Conservation (phyloP, 2,888 invertebrate species). For the Choristoneura rosaceana region DNA sequence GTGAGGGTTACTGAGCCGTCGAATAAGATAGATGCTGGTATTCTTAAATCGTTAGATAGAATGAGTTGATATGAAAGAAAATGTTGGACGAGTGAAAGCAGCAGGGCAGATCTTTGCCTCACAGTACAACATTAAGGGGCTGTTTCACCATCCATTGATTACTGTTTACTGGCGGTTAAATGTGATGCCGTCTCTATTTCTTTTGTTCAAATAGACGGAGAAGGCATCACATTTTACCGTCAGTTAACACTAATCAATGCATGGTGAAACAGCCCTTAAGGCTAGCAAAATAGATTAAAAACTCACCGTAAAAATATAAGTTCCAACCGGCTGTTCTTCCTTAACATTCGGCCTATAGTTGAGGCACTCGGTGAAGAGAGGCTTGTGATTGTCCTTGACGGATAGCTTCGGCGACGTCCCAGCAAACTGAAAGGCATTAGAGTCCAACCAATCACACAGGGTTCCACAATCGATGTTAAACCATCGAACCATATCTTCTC, state of each 20-base stretch:
- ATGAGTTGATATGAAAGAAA: too few species aligned
- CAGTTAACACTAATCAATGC: too few species aligned
- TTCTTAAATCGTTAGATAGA: too few species aligned
- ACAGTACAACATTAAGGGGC: not conserved
- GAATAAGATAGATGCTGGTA: too few species aligned
- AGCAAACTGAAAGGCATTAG: constrained; percentile 73
- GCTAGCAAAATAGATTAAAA: not conserved
- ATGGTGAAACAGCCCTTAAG: too few species aligned
- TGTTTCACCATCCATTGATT: too few species aligned
- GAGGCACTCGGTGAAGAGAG: constrained; percentile 93
- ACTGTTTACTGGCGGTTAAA: too few species aligned
- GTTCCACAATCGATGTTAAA: not conserved
- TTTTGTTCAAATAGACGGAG: too few species aligned
- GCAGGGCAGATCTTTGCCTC: not conserved
- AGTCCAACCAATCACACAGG: constrained; percentile 34
- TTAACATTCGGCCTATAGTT: constrained; percentile 92
- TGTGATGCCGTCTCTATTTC: too few species aligned
- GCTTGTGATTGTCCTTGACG: constrained; percentile 92
- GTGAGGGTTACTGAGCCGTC: too few species aligned
- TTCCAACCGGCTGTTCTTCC: constrained; percentile 91
- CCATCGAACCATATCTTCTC: not conserved
- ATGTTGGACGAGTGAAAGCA: not conserved
- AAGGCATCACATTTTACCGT: too few species aligned
- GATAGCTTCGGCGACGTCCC: constrained; percentile 71
- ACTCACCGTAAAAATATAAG: constrained; percentile 90